Evolutionary conservation across 2,113 vertebrate genomes (phyloP).

Genomic region (Anoplopoma fimbria): DNA sequence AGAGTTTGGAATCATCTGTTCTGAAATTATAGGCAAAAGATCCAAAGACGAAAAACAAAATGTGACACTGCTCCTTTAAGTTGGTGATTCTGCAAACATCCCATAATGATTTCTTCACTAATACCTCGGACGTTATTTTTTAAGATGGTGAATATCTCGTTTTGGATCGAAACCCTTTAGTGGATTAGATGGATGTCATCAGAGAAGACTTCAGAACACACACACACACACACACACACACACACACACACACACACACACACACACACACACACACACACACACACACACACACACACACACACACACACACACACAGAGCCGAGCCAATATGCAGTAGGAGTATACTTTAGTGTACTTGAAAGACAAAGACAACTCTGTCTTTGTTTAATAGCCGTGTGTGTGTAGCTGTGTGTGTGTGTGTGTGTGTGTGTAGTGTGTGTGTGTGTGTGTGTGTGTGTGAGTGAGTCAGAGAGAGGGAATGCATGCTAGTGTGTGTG

Average conservation of each 20-base stretch:
- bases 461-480: constrained; percentile 35
- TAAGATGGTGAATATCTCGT: constrained; percentile 13
- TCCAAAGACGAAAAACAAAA: neutral
- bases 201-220: constrained; percentile 37
- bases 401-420: constrained; percentile 11
- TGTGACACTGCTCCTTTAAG: constrained; percentile 13
- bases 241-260: constrained; percentile 24
- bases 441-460: constrained; percentile 11
- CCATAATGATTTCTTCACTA: constrained; percentile 10
- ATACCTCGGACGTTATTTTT: neutral
- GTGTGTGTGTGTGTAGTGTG: neutral
- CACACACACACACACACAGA: constrained; percentile 26
- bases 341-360: constrained; percentile 59
- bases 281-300: constrained; percentile 2
- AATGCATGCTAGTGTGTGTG: constrained; percentile 11
- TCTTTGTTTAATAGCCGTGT: constrained; percentile 54
- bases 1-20: neutral
- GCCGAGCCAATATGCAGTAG: constrained; percentile 45
- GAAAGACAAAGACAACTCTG: constrained; percentile 66
- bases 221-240: constrained; percentile 7
- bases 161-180: constrained; percentile 31
- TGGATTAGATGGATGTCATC: constrained; percentile 47
- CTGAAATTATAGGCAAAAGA: neutral
- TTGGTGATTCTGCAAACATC: constrained; percentile 3
- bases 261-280: constrained; percentile 26